These are phyloP conservation scores for Cheirogaleus major DNA, from an alignment of 2,797 vertebrate species.

Conservation along the genomic window DNA sequence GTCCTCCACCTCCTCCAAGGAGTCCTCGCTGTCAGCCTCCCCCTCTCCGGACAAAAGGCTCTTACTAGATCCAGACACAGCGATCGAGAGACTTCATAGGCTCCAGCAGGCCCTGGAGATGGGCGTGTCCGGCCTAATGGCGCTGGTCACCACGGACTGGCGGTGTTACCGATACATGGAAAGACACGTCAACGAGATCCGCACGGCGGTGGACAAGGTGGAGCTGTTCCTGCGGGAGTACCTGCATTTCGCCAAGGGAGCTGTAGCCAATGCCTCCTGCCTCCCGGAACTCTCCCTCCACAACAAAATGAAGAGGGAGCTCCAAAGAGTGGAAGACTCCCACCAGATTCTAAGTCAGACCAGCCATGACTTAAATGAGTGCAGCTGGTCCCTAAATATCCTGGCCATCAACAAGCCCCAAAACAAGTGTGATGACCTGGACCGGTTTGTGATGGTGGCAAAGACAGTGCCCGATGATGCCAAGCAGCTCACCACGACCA, in stretches of 20 bases:
- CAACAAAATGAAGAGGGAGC: slow-evolving; percentile 92
- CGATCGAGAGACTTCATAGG: slow-evolving; percentile 89
- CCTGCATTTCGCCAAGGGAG: slow-evolving; percentile 91
- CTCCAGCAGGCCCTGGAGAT: slow-evolving; percentile 92
- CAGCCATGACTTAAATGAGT: slow-evolving; percentile 90
- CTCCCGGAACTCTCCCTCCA: slow-evolving; percentile 91
- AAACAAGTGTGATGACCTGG: slow-evolving; percentile 93
- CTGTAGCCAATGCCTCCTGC: slow-evolving; percentile 89
- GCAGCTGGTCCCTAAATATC: slow-evolving; percentile 91
- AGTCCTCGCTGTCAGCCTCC: slow-evolving; percentile 89
- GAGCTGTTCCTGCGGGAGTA: slow-evolving; percentile 90
- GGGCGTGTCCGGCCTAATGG: slow-evolving; percentile 87
- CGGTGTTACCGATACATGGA: slow-evolving; percentile 93
- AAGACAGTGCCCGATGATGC: slow-evolving; percentile 93
- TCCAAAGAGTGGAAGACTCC: slow-evolving; percentile 95
- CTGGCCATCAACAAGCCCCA: slow-evolving; percentile 89
- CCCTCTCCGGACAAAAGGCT: slow-evolving; percentile 88
- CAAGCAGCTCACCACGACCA: slow-evolving; percentile 94
- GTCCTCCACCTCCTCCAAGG: slow-evolving; percentile 93
- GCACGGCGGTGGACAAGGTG: slow-evolving; percentile 89
- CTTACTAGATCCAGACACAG: slow-evolving; percentile 90
- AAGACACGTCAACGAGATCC: slow-evolving; percentile 92
- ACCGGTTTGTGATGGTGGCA: slow-evolving; percentile 96
- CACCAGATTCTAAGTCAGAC: slow-evolving; percentile 95
- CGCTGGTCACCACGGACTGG: slow-evolving; percentile 91